These are phyloP conservation scores for Halocaridina rubra DNA, from an alignment of 2,888 invertebrate species.

Conservation along the genomic window DNA sequence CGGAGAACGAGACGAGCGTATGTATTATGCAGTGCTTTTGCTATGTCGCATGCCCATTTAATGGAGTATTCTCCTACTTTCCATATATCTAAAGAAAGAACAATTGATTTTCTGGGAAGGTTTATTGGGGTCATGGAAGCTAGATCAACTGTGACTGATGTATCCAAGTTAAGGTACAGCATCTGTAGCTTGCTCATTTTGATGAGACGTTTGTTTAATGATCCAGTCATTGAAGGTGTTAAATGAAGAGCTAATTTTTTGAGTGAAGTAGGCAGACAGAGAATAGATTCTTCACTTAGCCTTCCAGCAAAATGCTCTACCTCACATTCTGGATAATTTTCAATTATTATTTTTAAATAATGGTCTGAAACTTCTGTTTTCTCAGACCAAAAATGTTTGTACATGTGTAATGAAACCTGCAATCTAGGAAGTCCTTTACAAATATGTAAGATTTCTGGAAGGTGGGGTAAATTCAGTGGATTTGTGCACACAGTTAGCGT, in stretches of 20 bases:
- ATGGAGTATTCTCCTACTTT: neutral
- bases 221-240: neutral
- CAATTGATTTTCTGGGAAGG: neutral
- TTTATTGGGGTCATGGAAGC: neutral
- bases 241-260: constrained; percentile 31
- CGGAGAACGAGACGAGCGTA: constrained; percentile 40
- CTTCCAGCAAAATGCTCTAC: constrained; percentile 46
- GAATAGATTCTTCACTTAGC: constrained; percentile 6
- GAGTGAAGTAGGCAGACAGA: constrained; percentile 10
- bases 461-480: constrained; percentile 5
- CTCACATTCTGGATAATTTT: neutral
- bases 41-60: constrained; percentile 36
- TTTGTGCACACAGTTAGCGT: neutral
- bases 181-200: neutral
- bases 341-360: neutral
- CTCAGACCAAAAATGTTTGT: constrained; percentile 49
- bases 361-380: constrained; percentile 25
- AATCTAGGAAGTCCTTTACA: neutral
- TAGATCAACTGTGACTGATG: constrained; percentile 2
- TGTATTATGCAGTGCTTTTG: neutral
- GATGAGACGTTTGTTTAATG: constrained; percentile 13
- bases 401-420: constrained; percentile 30
- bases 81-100: constrained; percentile 39
- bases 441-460: constrained; percentile 21
- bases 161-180: constrained; percentile 37